These are phyloP conservation scores for Cyclophora albipunctata DNA, from an alignment of 2,888 invertebrate genomes.

Conservation along the genomic window DNA sequence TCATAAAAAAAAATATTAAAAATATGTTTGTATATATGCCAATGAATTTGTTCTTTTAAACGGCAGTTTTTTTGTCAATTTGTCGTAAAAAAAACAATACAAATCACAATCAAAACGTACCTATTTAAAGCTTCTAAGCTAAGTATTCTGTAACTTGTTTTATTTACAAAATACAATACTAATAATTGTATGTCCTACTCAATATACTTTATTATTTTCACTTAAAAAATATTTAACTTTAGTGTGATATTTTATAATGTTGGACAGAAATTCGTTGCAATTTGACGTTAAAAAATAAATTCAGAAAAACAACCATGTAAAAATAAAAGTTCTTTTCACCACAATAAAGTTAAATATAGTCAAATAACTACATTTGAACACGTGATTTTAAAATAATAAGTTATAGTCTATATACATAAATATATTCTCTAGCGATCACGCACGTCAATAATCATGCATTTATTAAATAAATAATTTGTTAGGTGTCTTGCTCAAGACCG, in stretches of 20 bases:
- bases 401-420: slow-evolving; percentile 10
- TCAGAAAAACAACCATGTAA: too few relatives aligned
- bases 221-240: slow-evolving; percentile 11
- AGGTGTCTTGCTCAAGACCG: background rate
- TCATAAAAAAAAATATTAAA: too few relatives aligned
- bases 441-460: slow-evolving; percentile 4
- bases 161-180: slow-evolving; percentile 32
- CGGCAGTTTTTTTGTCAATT: too few relatives aligned
- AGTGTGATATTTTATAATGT: slow-evolving; percentile 8
- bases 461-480: background rate
- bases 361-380: slow-evolving; percentile 24
- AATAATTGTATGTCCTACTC: slow-evolving; percentile 11
- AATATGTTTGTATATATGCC: too few relatives aligned
- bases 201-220: slow-evolving; percentile 2
- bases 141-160: slow-evolving; percentile 25
- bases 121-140: slow-evolving; percentile 30
- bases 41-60: too few relatives aligned
- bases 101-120: slow-evolving; percentile 1
- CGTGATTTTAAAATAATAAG: slow-evolving; percentile 22
- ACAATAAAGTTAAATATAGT: slow-evolving; percentile 15
- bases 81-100: too few relatives aligned
- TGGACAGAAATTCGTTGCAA: slow-evolving; percentile 8
- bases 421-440: slow-evolving; percentile 9
- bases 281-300: background rate
- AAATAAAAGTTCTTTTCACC: slow-evolving; percentile 4